Conservation (phyloP, 2,888 invertebrate genomes). For the Scelioninae gen. 2 region DNA sequence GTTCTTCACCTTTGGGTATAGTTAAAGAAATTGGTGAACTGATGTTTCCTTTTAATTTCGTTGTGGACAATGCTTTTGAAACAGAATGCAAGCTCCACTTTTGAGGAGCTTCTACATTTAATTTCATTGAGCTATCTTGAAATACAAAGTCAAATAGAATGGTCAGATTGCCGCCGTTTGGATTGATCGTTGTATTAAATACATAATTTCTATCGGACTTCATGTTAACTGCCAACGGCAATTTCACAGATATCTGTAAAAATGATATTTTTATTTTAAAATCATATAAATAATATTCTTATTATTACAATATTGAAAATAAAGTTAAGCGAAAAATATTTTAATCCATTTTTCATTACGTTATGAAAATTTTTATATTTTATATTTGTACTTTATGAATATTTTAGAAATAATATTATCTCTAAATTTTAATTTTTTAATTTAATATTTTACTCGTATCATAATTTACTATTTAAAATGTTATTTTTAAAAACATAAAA, state of each 20-base stretch:
- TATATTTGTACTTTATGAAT: no score
- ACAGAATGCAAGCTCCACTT: conserved; percentile 77
- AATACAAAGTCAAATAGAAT: conserved; percentile 75
- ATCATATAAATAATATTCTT: no score
- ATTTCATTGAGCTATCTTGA: conserved; percentile 75
- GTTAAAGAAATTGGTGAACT: conserved; percentile 64
- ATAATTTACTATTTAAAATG: no score
- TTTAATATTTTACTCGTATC: no score
- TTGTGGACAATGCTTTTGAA: conserved; percentile 63
- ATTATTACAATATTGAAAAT: no score
- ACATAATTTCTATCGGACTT: conserved; percentile 60
- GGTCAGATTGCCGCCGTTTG: conserved; percentile 74
- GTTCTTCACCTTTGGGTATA: conserved; percentile 65
- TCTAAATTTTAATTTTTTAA: no score
- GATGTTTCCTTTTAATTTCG: conserved; percentile 61
- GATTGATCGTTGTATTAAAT: conserved; percentile 70
- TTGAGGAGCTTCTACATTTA: conserved; percentile 78
- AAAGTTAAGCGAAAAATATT: no score
- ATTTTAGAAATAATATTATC: no score
- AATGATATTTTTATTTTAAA: no score
- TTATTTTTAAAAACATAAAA: no score
- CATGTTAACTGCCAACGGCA: conserved; percentile 60
- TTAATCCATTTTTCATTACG: no score
- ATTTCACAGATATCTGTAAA: conserved; percentile 66
- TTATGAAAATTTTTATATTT: no score